Evolutionary conservation across 2,888 invertebrate species (phyloP).

Genomic region (Sesamia inferens): DNA sequence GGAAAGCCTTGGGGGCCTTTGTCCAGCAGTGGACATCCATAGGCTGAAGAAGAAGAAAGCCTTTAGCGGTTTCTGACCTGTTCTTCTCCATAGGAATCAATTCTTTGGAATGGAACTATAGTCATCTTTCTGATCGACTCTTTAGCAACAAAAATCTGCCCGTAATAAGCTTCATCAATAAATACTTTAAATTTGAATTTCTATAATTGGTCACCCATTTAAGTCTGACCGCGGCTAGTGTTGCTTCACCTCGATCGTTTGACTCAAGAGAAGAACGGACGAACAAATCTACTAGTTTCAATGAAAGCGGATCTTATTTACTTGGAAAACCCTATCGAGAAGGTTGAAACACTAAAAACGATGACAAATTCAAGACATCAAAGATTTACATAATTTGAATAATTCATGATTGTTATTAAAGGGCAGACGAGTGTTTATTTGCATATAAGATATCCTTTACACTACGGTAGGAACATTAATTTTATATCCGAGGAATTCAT

Average conservation of each 20-base stretch:
- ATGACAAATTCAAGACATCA: constrained; percentile 52
- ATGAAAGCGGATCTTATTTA: constrained; percentile 38
- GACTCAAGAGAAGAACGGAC: neutral
- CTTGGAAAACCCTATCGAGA: constrained; percentile 18
- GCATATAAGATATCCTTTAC: constrained; percentile 9
- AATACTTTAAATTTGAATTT: neutral
- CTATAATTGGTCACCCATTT: neutral
- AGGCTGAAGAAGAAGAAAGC: too few relatives aligned
- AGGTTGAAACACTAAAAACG: constrained; percentile 32
- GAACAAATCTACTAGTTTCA: neutral
- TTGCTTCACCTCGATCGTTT: neutral
- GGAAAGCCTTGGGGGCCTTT: too few relatives aligned
- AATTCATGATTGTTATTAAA: constrained; percentile 42
- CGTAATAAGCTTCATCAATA: too few relatives aligned
- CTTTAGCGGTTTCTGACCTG: too few relatives aligned
- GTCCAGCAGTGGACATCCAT: too few relatives aligned
- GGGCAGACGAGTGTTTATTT: constrained; percentile 23
- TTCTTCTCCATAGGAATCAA: too few relatives aligned
- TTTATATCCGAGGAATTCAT: neutral
- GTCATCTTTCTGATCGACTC: too few relatives aligned
- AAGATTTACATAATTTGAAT: constrained; percentile 29
- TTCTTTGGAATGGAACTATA: too few relatives aligned
- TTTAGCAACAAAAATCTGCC: too few relatives aligned
- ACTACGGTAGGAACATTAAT: neutral
- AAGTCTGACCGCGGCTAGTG: neutral